A percentile compares a stretch with the other conserved stretches of the same genome.
phyloP scores from a whole-genome alignment of 2,888 invertebrate species.

The Apamea sordens region DNA sequence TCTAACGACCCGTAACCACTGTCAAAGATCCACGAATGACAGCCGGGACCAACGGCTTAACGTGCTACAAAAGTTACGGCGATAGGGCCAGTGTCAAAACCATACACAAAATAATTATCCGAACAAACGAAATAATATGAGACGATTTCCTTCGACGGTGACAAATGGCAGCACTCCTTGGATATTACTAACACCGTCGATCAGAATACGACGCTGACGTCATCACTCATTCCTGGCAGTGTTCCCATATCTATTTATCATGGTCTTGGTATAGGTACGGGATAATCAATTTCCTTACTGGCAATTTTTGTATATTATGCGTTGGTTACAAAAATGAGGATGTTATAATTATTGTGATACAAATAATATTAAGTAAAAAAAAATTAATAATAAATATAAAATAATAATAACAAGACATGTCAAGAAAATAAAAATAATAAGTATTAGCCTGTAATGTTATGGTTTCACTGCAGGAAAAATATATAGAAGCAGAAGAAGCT shows the following conservation, averaged over 20 bases:
- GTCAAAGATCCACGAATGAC: too few relatives aligned
- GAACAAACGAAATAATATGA: neutral
- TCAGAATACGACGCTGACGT: slow-evolving; percentile 20
- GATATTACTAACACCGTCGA: slow-evolving; percentile 36
- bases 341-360: neutral
- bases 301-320: slow-evolving; percentile 16
- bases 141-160: slow-evolving; percentile 19
- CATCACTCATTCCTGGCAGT: slow-evolving; percentile 40
- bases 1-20: too few relatives aligned
- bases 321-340: neutral
- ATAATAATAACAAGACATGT: neutral
- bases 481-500: neutral
- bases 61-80: neutral
- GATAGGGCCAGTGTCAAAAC: neutral
- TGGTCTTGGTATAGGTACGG: neutral
- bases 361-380: neutral
- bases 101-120: neutral
- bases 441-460: neutral
- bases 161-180: slow-evolving; percentile 36
- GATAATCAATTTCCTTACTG: slow-evolving; percentile 28
- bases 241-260: slow-evolving; percentile 39
- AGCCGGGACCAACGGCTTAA: too few relatives aligned
- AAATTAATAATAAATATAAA: rapidly evolving
- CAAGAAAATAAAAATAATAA: neutral
- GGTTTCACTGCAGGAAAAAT: neutral